Evolutionary conservation across 2,797 vertebrate genomes (phyloP).

Genomic region (Melopsittacus undulatus): DNA sequence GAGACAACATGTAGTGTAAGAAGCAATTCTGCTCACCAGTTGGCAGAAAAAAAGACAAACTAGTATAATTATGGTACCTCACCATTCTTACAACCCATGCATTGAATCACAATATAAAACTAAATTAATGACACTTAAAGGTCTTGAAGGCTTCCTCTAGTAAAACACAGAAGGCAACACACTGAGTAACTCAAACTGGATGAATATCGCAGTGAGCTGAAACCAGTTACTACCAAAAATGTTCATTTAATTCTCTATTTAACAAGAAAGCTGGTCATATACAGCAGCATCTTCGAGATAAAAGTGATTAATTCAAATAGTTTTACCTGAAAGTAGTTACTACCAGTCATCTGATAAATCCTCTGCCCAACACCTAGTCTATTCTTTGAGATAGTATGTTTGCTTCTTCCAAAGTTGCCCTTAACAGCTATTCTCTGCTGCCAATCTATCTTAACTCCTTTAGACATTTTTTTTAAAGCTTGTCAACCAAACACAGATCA

Average conservation of each 20-base stretch:
- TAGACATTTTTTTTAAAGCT: background rate
- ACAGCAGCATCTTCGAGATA: background rate
- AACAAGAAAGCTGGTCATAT: background rate
- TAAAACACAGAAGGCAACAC: background rate
- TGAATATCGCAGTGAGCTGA: background rate
- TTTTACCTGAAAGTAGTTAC: background rate
- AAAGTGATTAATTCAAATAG: background rate
- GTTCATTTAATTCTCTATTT: background rate
- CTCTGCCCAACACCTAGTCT: background rate
- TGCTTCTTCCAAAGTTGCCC: background rate
- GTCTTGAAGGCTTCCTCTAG: background rate
- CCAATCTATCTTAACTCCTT: background rate
- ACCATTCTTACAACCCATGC: background rate
- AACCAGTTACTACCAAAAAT: background rate
- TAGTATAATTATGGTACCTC: background rate
- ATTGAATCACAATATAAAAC: background rate
- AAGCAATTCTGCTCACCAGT: background rate
- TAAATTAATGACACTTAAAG: background rate
- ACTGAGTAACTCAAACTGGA: background rate
- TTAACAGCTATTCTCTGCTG: background rate
- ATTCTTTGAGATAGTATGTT: background rate
- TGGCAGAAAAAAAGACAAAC: background rate
- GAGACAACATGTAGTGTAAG: background rate
- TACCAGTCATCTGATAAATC: background rate
- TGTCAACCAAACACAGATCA: background rate